These are phyloP conservation scores for Pachliopta kotzebuea DNA, from an alignment of 2,888 invertebrate species.

Conservation along the genomic window DNA sequence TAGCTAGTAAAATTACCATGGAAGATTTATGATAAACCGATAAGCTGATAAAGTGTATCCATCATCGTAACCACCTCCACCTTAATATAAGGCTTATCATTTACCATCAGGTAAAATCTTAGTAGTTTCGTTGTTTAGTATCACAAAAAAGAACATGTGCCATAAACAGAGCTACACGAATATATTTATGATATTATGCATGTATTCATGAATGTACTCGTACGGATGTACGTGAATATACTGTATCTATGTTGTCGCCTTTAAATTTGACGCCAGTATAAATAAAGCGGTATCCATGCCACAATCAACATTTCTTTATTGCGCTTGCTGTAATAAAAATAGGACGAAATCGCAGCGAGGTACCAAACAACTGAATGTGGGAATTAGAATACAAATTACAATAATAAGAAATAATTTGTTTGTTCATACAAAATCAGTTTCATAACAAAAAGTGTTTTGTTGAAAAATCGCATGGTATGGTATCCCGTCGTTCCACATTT, in stretches of 20 bases:
- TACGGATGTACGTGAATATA: neutral
- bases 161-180: neutral
- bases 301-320: conserved; percentile 3
- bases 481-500: conserved; percentile 3
- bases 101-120: too few relatives aligned
- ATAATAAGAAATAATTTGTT: neutral
- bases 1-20: too few relatives aligned
- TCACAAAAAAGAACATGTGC: neutral
- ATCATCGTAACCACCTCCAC: too few relatives aligned
- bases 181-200: neutral
- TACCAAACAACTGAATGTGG: neutral
- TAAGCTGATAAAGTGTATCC: too few relatives aligned
- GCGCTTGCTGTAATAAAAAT: neutral
- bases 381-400: neutral
- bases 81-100: too few relatives aligned
- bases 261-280: neutral
- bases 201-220: neutral
- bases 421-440: neutral
- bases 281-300: conserved; percentile 1
- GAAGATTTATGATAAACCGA: too few relatives aligned
- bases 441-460: neutral
- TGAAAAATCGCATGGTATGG: neutral
- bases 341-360: neutral
- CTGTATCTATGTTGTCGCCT: neutral
- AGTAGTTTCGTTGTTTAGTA: too few relatives aligned